phyloP scores from a whole-genome alignment of 64 coral and sea anemone genomes.

The Pachyseris speciosa region DNA sequence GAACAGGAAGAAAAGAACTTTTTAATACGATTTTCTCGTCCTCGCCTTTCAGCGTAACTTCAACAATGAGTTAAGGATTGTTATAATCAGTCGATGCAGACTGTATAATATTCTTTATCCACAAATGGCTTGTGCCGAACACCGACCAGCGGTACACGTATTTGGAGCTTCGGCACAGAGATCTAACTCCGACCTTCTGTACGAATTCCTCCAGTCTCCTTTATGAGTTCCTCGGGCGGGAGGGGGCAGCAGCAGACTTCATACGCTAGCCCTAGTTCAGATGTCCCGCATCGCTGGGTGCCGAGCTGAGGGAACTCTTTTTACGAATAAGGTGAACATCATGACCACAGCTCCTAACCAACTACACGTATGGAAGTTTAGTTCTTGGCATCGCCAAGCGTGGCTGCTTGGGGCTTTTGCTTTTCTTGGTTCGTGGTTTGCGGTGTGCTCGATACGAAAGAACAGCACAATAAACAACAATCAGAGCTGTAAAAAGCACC shows the following conservation, averaged over 20 bases:
- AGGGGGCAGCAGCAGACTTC: not conserved
- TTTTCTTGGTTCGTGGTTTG: conserved; percentile 81
- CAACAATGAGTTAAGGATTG: no score
- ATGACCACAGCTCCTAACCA: not conserved
- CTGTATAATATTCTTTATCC: no score
- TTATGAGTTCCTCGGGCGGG: not conserved
- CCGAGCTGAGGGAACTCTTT: not conserved
- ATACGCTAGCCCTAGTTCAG: no score
- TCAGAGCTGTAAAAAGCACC: conserved; percentile 69
- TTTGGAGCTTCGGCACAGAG: not conserved
- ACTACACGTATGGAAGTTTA: conserved; percentile 85
- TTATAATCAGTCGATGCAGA: no score
- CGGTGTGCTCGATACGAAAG: conserved; percentile 79
- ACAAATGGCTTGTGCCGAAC: no score
- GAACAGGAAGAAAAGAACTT: no score
- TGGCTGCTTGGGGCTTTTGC: conserved; percentile 31
- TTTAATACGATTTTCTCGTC: no score
- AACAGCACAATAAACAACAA: conserved; percentile 90
- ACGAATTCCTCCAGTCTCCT: not conserved
- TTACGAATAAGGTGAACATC: not conserved
- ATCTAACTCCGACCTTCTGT: no score
- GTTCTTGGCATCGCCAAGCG: conserved; percentile 43
- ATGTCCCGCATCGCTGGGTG: not conserved
- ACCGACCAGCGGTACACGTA: no score
- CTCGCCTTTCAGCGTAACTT: no score